A percentile compares a stretch with the other conserved stretches of the same genome.
Evolutionary conservation across 1,140 invertebrate genomes (phyloP).

Genomic region (Drosophila sulfurigaster): DNA sequence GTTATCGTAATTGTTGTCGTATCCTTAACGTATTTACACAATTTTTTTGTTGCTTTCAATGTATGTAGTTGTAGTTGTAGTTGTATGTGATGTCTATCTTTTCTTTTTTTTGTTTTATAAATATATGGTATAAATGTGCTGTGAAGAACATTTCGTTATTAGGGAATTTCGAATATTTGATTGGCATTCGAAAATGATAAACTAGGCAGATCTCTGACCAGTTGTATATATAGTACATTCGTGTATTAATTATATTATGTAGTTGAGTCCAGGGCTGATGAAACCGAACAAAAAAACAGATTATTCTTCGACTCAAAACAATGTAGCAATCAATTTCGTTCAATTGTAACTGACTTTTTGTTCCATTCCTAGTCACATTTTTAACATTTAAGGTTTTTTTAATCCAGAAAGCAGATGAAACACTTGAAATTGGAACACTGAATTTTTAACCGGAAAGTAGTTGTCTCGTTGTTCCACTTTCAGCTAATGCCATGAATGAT

Average conservation of each 20-base stretch:
- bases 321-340: too few species aligned
- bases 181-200: background rate
- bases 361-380: too few species aligned
- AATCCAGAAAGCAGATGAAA: background rate
- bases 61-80: slow-evolving; percentile 30
- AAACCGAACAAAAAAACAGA: too few species aligned
- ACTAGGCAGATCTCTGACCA: slow-evolving; percentile 26
- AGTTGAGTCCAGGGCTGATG: slow-evolving; percentile 1
- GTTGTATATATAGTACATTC: slow-evolving; percentile 14
- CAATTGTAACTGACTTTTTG: too few species aligned
- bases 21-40: slow-evolving; percentile 56
- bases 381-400: too few species aligned
- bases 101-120: slow-evolving; percentile 14
- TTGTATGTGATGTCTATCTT: slow-evolving; percentile 1
- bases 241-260: background rate
- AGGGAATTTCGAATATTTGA: background rate
- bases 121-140: slow-evolving; percentile 39
- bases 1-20: slow-evolving; percentile 5
- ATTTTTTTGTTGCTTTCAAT: slow-evolving; percentile 13
- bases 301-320: too few species aligned
- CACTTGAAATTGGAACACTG: slow-evolving; percentile 7
- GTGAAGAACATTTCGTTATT: slow-evolving; percentile 1
- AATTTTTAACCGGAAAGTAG: background rate
- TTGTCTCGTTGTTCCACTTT: background rate
- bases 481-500: background rate